Conservation (phyloP, 2,113 vertebrate species). For the Gallinago paraguaiae region DNA sequence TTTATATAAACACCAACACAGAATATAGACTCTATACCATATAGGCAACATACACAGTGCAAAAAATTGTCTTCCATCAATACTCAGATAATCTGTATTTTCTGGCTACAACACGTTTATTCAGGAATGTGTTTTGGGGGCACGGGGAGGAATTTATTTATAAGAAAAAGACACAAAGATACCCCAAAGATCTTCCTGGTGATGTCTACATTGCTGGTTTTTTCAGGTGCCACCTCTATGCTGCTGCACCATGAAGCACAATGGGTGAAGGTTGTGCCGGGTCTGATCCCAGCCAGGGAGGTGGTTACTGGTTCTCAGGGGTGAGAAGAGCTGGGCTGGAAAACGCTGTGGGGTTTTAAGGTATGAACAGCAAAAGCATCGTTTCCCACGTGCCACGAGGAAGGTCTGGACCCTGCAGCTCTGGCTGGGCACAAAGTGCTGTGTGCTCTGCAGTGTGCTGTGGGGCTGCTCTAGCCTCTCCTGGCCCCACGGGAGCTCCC, state of each 20-base stretch:
- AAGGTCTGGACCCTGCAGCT: not conserved
- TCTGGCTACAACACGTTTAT: not conserved
- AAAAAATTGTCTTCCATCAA: not conserved
- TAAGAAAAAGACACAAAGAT: not conserved
- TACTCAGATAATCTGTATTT: not conserved
- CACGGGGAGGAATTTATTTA: not conserved
- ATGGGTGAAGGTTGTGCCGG: not conserved
- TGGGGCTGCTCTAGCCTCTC: not conserved
- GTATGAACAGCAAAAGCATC: not conserved
- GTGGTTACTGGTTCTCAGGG: not conserved
- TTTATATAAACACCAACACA: constrained; percentile 23
- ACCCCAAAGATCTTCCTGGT: not conserved
- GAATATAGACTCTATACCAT: not conserved
- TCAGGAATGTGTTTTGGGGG: not conserved
- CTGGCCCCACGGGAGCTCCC: rapidly evolving
- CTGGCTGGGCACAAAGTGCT: rapidly evolving
- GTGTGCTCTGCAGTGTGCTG: not conserved
- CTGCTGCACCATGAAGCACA: not conserved
- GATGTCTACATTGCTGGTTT: not conserved
- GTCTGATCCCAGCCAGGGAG: not conserved
- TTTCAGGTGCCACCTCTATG: not conserved
- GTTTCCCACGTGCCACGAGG: rapidly evolving
- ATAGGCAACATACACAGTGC: constrained; percentile 16
- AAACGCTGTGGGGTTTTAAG: not conserved
- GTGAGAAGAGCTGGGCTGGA: not conserved